Evolutionary conservation across 2,888 invertebrate genomes (phyloP), one percentile per base, ranked within the genome.

Genomic region (Nowickia ferox): DNA sequence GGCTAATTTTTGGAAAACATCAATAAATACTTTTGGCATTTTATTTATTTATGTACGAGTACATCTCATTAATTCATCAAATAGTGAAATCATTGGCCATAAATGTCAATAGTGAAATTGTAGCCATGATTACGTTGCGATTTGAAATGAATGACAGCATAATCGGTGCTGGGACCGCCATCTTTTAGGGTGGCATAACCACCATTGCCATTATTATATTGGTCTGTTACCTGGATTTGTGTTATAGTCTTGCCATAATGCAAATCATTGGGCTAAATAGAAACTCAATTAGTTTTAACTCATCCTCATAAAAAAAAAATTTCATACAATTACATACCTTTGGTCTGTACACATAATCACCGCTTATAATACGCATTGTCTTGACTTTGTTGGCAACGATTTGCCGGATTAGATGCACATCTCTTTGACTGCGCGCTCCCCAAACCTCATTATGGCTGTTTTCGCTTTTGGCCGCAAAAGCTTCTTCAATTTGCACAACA

Each of bases 101-200:
- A 93, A 63, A 93, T 81, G 75, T 92, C 91, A 38, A 93, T 89
- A 30, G 91, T 40, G 85, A 93, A 93, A 87, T 93, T 91, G 87
- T 93, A 92, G 46, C 93, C 92, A 72, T 93, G 92, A 46, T 92
- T 90, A 51, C 93, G 90, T 85, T 92, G 91, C 51, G 93, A 93
- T 87, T 93, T 93, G 10, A 88, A 63, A 71, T 88, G 87, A n/a
- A 89, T 78, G 46, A 84, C 71, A 53, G 86, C 89, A 86, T 81
- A 88, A 78, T 86, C 84, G 13, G 87, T 83, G 17, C 88, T 87
- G 10, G 89, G 89, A 1, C 89, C 89, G 9, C 89, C 89, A 63
- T 81, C 87, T 11, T 84, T 88, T 17, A 89, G 66, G 6, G 81
- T 84, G 22, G 88, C 88, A 84, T 86, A 82, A 19, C 88, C 88